These are phyloP conservation scores for Falcaria lacertinaria DNA, from an alignment of 2,888 invertebrate species.

Conservation along the genomic window DNA sequence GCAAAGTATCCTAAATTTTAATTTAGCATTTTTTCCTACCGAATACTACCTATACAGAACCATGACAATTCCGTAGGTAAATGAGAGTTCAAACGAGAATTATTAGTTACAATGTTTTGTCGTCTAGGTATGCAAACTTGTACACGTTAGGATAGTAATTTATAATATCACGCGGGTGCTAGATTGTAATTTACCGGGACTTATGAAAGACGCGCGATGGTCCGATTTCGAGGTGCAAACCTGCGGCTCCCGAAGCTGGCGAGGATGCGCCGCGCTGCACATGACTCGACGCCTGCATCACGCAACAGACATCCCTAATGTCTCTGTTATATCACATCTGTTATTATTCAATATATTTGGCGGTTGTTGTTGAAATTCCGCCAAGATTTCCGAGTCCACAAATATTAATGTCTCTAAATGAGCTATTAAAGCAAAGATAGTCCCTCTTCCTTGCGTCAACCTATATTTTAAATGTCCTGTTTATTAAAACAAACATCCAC, in stretches of 20 bases:
- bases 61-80: too few relatives aligned
- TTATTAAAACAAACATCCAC: constrained; percentile 28
- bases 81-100: too few relatives aligned
- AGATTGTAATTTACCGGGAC: too few relatives aligned
- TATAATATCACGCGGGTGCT: too few relatives aligned
- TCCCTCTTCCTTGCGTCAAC: constrained; percentile 36
- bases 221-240: background rate
- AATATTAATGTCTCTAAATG: constrained; percentile 60
- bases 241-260: background rate
- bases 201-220: too few relatives aligned
- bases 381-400: constrained; percentile 57
- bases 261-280: background rate
- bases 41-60: too few relatives aligned
- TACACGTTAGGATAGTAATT: too few relatives aligned
- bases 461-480: constrained; percentile 43
- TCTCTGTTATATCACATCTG: constrained; percentile 34
- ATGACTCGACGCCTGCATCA: background rate
- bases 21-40: too few relatives aligned
- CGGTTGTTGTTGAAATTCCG: constrained; percentile 59
- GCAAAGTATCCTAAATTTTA: too few relatives aligned
- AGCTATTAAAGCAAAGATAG: constrained; percentile 56
- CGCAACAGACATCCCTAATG: constrained; percentile 12
- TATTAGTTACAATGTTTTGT: too few relatives aligned
- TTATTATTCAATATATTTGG: constrained; percentile 50
- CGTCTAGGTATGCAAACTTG: too few relatives aligned